Evolutionary conservation across 1,140 invertebrate species (phyloP).

Genomic region (Drosophila dunni): DNA sequence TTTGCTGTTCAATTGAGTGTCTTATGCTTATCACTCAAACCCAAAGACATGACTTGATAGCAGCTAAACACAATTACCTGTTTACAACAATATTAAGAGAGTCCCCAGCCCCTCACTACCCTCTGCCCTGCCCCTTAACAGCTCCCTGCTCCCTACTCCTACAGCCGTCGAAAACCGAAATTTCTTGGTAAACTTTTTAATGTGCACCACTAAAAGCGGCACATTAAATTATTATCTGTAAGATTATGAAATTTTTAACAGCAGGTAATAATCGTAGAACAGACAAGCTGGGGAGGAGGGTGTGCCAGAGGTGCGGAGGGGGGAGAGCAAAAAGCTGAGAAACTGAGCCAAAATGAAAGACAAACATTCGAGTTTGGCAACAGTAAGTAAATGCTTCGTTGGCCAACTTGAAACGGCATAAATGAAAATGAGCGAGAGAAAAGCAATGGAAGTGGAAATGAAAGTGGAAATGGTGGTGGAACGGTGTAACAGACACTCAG

Average conservation of each 20-base stretch:
- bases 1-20: slow-evolving; percentile 15
- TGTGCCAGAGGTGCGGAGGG: not conserved
- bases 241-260: slow-evolving; percentile 83
- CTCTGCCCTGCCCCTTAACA: not conserved
- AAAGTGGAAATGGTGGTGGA: slow-evolving; percentile 34
- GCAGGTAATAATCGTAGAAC: slow-evolving; percentile 81
- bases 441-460: not conserved
- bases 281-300: slow-evolving; percentile 32
- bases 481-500: slow-evolving; percentile 62
- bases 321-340: not conserved
- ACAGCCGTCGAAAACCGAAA: not conserved
- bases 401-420: slow-evolving; percentile 81
- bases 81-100: slow-evolving; percentile 73
- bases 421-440: slow-evolving; percentile 43
- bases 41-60: not conserved
- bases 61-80: slow-evolving; percentile 65
- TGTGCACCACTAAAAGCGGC: slow-evolving; percentile 71
- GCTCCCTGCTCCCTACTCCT: not conserved
- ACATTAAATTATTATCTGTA: slow-evolving; percentile 81
- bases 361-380: slow-evolving; percentile 59
- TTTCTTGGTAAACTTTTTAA: slow-evolving; percentile 81
- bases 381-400: slow-evolving; percentile 58
- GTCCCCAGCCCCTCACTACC: not conserved
- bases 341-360: slow-evolving; percentile 62
- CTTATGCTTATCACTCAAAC: slow-evolving; percentile 52